Evolutionary conservation across 2,888 invertebrate species (phyloP).

Genomic region (Anticlea derivata): DNA sequence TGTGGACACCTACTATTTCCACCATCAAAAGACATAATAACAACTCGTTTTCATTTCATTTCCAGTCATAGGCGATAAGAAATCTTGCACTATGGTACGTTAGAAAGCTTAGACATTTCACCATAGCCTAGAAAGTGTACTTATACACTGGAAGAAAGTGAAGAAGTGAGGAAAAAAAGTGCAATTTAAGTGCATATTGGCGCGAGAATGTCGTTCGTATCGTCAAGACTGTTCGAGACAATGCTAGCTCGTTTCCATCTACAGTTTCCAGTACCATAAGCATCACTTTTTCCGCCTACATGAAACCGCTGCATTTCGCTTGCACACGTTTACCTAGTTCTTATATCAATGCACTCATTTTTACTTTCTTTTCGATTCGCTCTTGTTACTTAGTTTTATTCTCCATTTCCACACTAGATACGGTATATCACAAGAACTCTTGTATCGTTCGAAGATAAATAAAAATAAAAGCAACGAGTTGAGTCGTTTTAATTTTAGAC

Average conservation of each 20-base stretch:
- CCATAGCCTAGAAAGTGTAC: conserved; percentile 82
- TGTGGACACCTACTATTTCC: conserved; percentile 29
- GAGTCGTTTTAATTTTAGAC: conserved; percentile 11
- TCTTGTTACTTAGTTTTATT: conserved; percentile 71
- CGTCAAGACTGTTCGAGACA: conserved; percentile 44
- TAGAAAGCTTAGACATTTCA: conserved; percentile 81
- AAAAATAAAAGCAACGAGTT: conserved; percentile 49
- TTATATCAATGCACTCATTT: conserved; percentile 79
- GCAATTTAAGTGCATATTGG: conserved; percentile 63
- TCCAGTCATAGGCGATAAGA: conserved; percentile 65
- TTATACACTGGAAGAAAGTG: conserved; percentile 81
- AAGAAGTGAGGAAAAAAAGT: conserved; percentile 78
- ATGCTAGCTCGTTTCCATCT: conserved; percentile 59
- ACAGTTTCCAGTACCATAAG: conserved; percentile 65
- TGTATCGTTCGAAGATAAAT: conserved; percentile 33
- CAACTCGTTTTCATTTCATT: conserved; percentile 81
- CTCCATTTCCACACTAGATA: conserved; percentile 45
- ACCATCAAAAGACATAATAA: conserved; percentile 52
- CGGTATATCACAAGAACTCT: conserved; percentile 28
- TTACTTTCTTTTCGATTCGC: conserved; percentile 83
- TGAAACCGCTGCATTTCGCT: conserved; percentile 64
- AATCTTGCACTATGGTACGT: conserved; percentile 80
- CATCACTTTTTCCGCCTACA: conserved; percentile 74
- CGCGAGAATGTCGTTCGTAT: conserved; percentile 53
- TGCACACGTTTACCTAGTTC: conserved; percentile 74